Conservation (phyloP, 2,113 vertebrate species). For the Lichenostomus cassidix region DNA sequence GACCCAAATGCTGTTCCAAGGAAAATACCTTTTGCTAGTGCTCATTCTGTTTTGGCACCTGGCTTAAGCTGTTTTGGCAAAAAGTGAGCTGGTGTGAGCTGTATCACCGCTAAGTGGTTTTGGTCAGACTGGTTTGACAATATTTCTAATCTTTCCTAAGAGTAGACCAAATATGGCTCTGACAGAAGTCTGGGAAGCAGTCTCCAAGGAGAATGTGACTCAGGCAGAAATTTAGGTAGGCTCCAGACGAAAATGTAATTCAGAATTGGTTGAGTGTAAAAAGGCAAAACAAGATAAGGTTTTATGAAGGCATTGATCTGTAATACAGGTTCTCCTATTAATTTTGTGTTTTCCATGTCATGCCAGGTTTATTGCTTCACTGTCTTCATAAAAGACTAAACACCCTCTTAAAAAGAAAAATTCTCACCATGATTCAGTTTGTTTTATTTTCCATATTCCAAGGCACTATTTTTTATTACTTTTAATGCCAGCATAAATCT, state of each 20-base stretch:
- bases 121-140: slow-evolving; percentile 47
- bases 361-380: neutral
- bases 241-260: slow-evolving; percentile 25
- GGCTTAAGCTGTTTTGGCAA: neutral
- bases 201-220: slow-evolving; percentile 49
- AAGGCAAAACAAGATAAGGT: slow-evolving; percentile 29
- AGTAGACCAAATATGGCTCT: slow-evolving; percentile 32
- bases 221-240: neutral
- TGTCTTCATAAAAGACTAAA: slow-evolving; percentile 17
- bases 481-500: slow-evolving; percentile 46
- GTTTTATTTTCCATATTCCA: slow-evolving; percentile 49
- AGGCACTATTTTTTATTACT: slow-evolving; percentile 21
- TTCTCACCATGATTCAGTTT: neutral
- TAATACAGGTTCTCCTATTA: neutral
- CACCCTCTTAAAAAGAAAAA: slow-evolving; percentile 29
- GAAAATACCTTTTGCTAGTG: slow-evolving; percentile 45
- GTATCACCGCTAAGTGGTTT: neutral
- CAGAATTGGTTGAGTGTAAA: neutral
- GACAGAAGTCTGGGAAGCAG: slow-evolving; percentile 35
- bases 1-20: neutral
- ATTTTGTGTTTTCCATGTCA: neutral
- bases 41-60: slow-evolving; percentile 34
- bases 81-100: slow-evolving; percentile 3
- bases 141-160: slow-evolving; percentile 49
- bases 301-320: neutral